Evolutionary conservation across 2,888 invertebrate species (phyloP), one percentile per base, ranked within the genome.

Genomic region (Temnothorax ravouxi): DNA sequence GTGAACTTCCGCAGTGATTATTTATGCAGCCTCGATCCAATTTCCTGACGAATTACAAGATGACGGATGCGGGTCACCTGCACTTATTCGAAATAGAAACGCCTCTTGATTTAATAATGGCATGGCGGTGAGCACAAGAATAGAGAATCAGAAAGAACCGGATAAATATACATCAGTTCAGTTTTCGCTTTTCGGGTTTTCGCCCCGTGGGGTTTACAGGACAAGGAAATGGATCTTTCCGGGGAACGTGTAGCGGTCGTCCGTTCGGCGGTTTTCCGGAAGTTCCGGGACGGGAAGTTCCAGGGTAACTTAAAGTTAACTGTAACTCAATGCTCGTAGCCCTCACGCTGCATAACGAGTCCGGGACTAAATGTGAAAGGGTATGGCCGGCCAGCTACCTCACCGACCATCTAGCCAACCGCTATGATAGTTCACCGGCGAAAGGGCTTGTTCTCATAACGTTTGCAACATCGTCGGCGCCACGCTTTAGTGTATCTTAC

Each of bases 251-350:
- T 83, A 84, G 62, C 56, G 54, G 67, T 69, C 81, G 84, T 90
- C 82, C 86, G 84, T 88, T 87, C 83, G 62, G 82, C 61, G 86
- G 89, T 88, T 90, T 85, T 82, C 86, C 75, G 62, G 85, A 91
- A 92, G 91, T 92, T 92, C 89, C 88, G 89, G 83, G 76, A 87
- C 84, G 83, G 72, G 85, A 90, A 92, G 89, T 91, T 91, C 82
- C 59, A 75, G 67, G 69, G 84, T 84, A 91, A 91, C 88, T 91
- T 88, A 76, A 89, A 91, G 88, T 90, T 89, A 87, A 90, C 86
- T 84, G 83, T 88, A 89, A 89, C 90, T 90, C 87, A 85, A 89
- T 89, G 85, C 82, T 61, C 79, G 52, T 29, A 41, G 64, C 59
- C 52, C 83, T 83, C 59, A 54, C 67, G 82, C 75, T 76, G 86